Evolutionary conservation across 2,888 invertebrate genomes (phyloP), one percentile per base, ranked within the genome.

Genomic region (Nomada lathburiana): DNA sequence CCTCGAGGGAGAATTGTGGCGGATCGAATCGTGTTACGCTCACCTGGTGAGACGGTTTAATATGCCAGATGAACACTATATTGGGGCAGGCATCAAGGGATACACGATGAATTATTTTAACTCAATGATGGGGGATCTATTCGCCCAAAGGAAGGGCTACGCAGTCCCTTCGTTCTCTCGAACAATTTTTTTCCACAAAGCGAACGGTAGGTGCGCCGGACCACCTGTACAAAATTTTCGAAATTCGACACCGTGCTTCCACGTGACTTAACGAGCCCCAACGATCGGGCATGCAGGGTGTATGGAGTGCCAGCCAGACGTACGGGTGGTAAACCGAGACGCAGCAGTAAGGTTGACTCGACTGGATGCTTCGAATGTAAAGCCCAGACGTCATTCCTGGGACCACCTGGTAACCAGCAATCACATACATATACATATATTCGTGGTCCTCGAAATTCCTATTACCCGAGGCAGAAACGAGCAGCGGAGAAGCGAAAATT

Each of bases 401-500:
- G 88, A 88, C 88, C 88, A 88, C 86, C 88, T 88, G 86, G 88
- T 77, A 86, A 76, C 75, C 82, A 71, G 70, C 73, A 88, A 76
- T 82, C 72, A 69, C 80, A 63, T 73, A 69, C 68, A 68, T 85
- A 53, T 26, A 57, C 23, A 11, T 57, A 74, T 36, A 81, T 67
- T 59, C 57, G 42, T 36, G 80, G 57, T 76, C 67, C 69, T 67
- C 74, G 75, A 80, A 71, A 88, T 88, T 88, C 80, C 76, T 84
- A 62, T 57, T 73, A 82, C 67, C 64, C 16, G 76, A 55, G 63
- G 86, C 62, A 70, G 76, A 80, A 70, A 80, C 75, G 75, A 70
- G 70, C 59, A 53, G 44, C 47, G 64, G 29, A 1, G 53, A 2
- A 42, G 23, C 5, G 36, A n/a, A 13, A 18, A 11, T 20, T 53